Conservation (phyloP, 2,113 vertebrate species). For the Lepisosteus oculatus region DNA sequence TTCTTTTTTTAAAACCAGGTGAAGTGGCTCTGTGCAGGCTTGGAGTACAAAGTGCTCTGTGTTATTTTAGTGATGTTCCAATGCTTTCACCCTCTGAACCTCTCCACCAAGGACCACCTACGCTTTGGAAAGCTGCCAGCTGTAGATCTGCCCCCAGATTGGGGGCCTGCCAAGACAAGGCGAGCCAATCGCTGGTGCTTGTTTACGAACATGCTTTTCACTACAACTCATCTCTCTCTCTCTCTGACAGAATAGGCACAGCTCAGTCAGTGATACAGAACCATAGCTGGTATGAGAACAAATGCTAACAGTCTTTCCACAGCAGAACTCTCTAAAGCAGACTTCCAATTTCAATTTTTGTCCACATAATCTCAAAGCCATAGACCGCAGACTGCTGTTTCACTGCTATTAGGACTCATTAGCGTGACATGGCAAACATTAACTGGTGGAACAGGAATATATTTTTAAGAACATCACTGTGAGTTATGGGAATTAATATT, state of each 20-base stretch:
- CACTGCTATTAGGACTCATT: neutral
- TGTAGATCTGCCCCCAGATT: neutral
- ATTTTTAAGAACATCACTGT: neutral
- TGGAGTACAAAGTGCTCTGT: constrained; percentile 3
- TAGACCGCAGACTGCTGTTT: neutral
- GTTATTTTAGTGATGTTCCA: constrained; percentile 14
- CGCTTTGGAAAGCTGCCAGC: constrained; percentile 4
- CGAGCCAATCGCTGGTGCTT: too few relatives aligned
- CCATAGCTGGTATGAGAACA: neutral
- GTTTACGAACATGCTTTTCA: neutral
- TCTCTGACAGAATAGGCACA: neutral
- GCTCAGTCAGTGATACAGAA: neutral
- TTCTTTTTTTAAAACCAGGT: neutral
- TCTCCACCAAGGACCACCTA: neutral
- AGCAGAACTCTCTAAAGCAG: neutral
- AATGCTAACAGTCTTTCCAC: neutral
- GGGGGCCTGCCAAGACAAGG: neutral
- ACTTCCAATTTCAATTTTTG: neutral
- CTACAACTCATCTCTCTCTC: neutral
- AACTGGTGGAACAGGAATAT: neutral
- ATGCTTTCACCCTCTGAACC: constrained; percentile 1
- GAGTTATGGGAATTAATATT: neutral
- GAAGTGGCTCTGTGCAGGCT: neutral
- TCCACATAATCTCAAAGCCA: neutral
- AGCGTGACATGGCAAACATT: neutral